phyloP scores from a whole-genome alignment of 2,113 vertebrate species.

The Nettapus auritus region DNA sequence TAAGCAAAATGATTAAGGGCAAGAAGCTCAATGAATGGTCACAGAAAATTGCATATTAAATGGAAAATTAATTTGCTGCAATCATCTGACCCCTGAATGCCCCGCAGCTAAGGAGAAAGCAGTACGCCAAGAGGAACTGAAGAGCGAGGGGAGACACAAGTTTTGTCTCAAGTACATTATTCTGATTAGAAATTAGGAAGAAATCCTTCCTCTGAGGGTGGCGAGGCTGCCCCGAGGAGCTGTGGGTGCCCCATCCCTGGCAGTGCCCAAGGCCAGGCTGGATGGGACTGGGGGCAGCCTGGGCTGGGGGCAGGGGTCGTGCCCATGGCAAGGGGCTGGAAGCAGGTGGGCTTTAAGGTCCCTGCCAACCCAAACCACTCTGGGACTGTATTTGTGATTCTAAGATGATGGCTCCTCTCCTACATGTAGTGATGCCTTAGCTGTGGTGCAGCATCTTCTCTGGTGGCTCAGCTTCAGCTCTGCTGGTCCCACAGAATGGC shows the following conservation, averaged over 20 bases:
- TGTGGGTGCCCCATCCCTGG: background rate
- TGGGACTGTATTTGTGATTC: no score
- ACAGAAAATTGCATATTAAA: background rate
- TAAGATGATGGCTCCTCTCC: background rate
- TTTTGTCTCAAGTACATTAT: background rate
- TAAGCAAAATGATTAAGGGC: background rate
- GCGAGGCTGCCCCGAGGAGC: background rate
- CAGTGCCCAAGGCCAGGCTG: background rate
- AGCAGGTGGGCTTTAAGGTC: no score
- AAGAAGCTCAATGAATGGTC: background rate
- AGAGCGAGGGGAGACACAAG: background rate
- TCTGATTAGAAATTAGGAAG: background rate
- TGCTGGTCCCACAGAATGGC: background rate
- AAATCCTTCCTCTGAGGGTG: background rate
- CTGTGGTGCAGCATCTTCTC: background rate
- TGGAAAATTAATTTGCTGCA: background rate
- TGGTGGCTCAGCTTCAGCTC: background rate
- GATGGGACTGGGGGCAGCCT: background rate
- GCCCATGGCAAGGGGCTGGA: no score
- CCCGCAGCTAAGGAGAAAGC: background rate
- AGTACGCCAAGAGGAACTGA: background rate
- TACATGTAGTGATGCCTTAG: rapidly evolving
- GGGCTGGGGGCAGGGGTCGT: no score
- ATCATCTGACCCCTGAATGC: background rate
- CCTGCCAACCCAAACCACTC: no score